phyloP scores from a whole-genome alignment of 2,888 invertebrate genomes.

The Caenorhabditis doughertyi region DNA sequence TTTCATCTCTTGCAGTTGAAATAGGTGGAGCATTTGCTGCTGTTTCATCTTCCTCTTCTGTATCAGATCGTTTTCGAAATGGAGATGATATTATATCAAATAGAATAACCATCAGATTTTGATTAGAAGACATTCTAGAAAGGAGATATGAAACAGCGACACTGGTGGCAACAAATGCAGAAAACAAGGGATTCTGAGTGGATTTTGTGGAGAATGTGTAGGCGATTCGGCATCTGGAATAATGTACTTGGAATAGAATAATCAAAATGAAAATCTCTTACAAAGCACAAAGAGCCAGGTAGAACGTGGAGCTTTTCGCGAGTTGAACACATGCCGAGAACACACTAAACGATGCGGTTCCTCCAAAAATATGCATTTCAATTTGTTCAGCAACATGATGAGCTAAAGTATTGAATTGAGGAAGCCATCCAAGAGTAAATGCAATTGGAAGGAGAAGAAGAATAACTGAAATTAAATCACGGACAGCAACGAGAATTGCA shows the following conservation, averaged over 20 bases:
- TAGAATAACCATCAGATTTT: slow-evolving; percentile 63
- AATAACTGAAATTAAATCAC: slow-evolving; percentile 85
- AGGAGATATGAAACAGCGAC: slow-evolving; percentile 91
- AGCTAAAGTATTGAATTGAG: slow-evolving; percentile 95
- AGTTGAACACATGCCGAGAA: slow-evolving; percentile 67
- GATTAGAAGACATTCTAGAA: slow-evolving; percentile 72
- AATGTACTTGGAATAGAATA: background rate
- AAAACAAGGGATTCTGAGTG: slow-evolving; percentile 87
- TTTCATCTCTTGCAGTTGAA: slow-evolving; percentile 37
- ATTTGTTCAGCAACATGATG: slow-evolving; percentile 96
- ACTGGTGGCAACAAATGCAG: slow-evolving; percentile 91
- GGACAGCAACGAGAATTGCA: slow-evolving; percentile 67
- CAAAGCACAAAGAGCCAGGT: slow-evolving; percentile 51
- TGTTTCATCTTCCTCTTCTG: slow-evolving; percentile 22
- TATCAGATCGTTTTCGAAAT: slow-evolving; percentile 31
- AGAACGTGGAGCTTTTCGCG: slow-evolving; percentile 84
- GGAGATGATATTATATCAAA: slow-evolving; percentile 49
- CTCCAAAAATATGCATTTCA: slow-evolving; percentile 86
- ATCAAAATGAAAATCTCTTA: slow-evolving; percentile 21
- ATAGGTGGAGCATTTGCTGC: slow-evolving; percentile 10
- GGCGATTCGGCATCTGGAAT: slow-evolving; percentile 63
- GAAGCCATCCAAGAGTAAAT: slow-evolving; percentile 95
- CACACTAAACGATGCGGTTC: slow-evolving; percentile 87
- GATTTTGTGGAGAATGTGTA: slow-evolving; percentile 74
- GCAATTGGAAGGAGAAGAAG: slow-evolving; percentile 93